Percentiles rank a stretch among this genome's conserved stretches.
Conservation (phyloP, 2,888 invertebrate species). For the Cryptus armator region DNA sequence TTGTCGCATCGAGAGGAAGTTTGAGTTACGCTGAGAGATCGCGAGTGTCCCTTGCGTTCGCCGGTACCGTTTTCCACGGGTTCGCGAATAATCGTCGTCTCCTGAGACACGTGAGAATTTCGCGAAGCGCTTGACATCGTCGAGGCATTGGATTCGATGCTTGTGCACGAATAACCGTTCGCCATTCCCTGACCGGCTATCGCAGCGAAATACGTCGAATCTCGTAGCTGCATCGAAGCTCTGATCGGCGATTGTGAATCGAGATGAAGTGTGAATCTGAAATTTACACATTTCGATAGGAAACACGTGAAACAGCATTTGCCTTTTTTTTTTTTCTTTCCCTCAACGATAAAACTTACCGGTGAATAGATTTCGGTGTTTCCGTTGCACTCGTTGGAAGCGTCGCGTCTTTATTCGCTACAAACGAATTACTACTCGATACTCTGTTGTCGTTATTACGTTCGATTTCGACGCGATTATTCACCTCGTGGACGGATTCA, state of each 20-base stretch:
- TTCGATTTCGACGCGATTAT: conserved; percentile 81
- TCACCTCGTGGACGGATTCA: conserved; percentile 81
- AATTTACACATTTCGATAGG: conserved; percentile 25
- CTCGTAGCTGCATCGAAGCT: conserved; percentile 91
- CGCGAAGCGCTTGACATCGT: conserved; percentile 88
- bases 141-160: conserved; percentile 91
- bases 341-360: conserved; percentile 68
- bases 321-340: conserved; percentile 15
- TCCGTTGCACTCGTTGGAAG: conserved; percentile 80
- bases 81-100: conserved; percentile 87
- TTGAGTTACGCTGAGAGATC: conserved; percentile 87
- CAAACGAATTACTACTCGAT: conserved; percentile 87
- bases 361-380: conserved; percentile 81
- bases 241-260: conserved; percentile 89
- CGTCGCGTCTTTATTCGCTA: conserved; percentile 86
- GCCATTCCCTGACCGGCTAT: conserved; percentile 90
- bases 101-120: conserved; percentile 87
- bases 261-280: conserved; percentile 90
- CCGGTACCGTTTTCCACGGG: conserved; percentile 73
- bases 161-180: conserved; percentile 91
- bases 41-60: conserved; percentile 85
- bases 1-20: conserved; percentile 89
- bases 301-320: not conserved
- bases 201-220: conserved; percentile 90
- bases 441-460: conserved; percentile 86